Evolutionary conservation across 2,888 invertebrate genomes (phyloP).

Genomic region (Alviniconcha strummeri): DNA sequence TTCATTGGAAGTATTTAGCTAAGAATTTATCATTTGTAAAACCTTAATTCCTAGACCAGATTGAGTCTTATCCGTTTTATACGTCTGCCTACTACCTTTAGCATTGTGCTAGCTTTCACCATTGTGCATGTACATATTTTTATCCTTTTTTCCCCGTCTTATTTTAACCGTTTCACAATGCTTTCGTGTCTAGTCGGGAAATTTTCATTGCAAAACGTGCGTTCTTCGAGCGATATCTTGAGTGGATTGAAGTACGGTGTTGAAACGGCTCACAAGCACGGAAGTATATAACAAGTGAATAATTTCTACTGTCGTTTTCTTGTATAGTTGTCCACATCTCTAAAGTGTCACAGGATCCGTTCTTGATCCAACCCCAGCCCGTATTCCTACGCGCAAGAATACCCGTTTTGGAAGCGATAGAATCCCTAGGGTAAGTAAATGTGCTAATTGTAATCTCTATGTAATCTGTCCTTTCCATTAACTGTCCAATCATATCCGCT

Average conservation of each 20-base stretch:
- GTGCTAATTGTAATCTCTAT: not conserved
- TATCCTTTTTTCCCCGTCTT: not conserved
- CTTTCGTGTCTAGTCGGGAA: not conserved
- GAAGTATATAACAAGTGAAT: not conserved
- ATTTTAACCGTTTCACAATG: too few relatives aligned
- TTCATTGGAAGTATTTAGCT: too few relatives aligned
- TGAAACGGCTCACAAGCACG: not conserved
- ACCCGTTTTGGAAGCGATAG: conserved; percentile 18
- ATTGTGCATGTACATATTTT: not conserved
- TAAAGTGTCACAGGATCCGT: conserved; percentile 1
- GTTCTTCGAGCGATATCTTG: not conserved
- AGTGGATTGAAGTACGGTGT: not conserved
- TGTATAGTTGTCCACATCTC: conserved; percentile 3
- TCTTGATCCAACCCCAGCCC: conserved; percentile 8
- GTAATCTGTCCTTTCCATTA: not conserved
- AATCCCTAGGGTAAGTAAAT: conserved; percentile 25
- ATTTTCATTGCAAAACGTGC: conserved; percentile 2
- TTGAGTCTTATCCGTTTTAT: not conserved
- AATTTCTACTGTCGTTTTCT: conserved; percentile 16
- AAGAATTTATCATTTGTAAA: too few relatives aligned
- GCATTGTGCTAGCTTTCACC: not conserved
- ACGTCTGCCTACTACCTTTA: not conserved
- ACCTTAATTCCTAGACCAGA: not conserved
- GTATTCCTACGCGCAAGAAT: conserved; percentile 10
- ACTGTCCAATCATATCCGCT: not conserved